phyloP scores from a whole-genome alignment of 2,888 invertebrate species.

The Macrostomum cliftonense region DNA sequence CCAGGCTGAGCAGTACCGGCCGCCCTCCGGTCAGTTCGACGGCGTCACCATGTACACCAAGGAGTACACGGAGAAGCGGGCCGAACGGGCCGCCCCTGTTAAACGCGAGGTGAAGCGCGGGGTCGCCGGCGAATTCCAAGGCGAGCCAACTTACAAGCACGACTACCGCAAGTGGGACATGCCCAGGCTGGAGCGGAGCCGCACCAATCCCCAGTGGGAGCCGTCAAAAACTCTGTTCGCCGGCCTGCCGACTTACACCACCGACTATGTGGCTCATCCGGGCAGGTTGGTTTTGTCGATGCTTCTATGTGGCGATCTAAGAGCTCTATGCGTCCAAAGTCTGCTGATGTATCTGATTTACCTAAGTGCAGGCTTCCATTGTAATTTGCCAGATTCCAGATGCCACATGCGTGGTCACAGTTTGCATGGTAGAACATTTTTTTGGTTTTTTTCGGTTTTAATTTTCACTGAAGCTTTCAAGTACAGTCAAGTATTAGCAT shows the following conservation, averaged over 20 bases:
- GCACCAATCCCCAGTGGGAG: constrained; percentile 17
- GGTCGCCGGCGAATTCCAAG: constrained; percentile 27
- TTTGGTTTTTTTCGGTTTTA: too few relatives aligned
- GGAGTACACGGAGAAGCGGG: constrained; percentile 28
- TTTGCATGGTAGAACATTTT: too few relatives aligned
- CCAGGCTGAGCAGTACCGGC: constrained; percentile 22
- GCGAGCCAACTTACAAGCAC: constrained; percentile 34
- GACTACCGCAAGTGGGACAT: constrained; percentile 30
- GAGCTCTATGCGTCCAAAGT: too few relatives aligned
- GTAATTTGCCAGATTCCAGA: too few relatives aligned
- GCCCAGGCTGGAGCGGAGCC: constrained; percentile 13
- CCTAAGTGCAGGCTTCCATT: too few relatives aligned
- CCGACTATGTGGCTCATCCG: constrained; percentile 25
- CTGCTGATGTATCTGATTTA: too few relatives aligned
- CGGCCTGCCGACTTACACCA: constrained; percentile 28
- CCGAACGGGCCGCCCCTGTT: constrained; percentile 19
- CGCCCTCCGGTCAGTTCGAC: constrained; percentile 28
- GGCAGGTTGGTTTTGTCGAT: constrained; percentile 6
- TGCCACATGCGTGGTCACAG: too few relatives aligned
- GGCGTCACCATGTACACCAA: constrained; percentile 27
- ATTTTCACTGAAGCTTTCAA: too few relatives aligned
- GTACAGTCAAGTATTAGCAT: too few relatives aligned
- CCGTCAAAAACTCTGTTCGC: constrained; percentile 28
- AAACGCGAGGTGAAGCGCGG: constrained; percentile 21
- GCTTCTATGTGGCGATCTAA: too few relatives aligned